Evolutionary conservation across 1,140 invertebrate genomes (phyloP).

Genomic region (Cotesia vestalis): DNA sequence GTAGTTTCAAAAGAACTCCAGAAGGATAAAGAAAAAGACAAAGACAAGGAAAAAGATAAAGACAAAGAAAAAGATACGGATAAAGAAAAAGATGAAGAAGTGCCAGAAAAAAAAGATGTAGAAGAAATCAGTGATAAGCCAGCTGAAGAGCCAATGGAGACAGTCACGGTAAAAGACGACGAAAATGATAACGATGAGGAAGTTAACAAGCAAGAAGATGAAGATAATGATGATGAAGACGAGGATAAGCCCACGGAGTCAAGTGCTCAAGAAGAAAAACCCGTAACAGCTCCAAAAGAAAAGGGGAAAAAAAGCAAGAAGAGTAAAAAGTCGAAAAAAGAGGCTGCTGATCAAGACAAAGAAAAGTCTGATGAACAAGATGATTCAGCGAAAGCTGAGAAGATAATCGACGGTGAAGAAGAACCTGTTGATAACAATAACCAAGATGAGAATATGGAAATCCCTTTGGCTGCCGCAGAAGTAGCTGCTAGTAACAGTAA

Average conservation of each 20-base stretch:
- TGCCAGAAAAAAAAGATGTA: slow-evolving; percentile 25
- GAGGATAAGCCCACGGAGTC: slow-evolving; percentile 33
- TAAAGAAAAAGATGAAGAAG: slow-evolving; percentile 39
- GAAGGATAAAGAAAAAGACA: slow-evolving; percentile 61
- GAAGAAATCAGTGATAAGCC: slow-evolving; percentile 40
- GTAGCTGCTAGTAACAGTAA: slow-evolving; percentile 35
- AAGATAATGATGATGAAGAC: slow-evolving; percentile 34
- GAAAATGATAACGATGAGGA: slow-evolving; percentile 56
- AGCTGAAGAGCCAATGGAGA: slow-evolving; percentile 55
- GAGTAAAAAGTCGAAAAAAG: not conserved
- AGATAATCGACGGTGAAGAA: slow-evolving; percentile 49
- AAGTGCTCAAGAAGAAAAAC: slow-evolving; percentile 26
- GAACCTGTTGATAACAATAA: slow-evolving; percentile 44
- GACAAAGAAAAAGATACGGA: slow-evolving; percentile 53
- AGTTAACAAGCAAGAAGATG: slow-evolving; percentile 47
- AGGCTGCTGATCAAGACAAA: slow-evolving; percentile 23
- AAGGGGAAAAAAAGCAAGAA: slow-evolving; percentile 51
- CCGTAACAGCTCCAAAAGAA: slow-evolving; percentile 45
- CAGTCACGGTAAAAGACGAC: slow-evolving; percentile 64
- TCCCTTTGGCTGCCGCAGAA: not conserved
- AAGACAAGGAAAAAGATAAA: slow-evolving; percentile 53
- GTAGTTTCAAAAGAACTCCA: slow-evolving; percentile 47
- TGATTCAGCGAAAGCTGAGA: slow-evolving; percentile 8
- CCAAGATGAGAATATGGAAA: slow-evolving; percentile 21
- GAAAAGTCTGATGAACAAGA: slow-evolving; percentile 38